A percentile compares a stretch with the other conserved stretches of the same genome.
Evolutionary conservation across 2,797 vertebrate genomes (phyloP).

Genomic region (Dendrocincla tyrannina): DNA sequence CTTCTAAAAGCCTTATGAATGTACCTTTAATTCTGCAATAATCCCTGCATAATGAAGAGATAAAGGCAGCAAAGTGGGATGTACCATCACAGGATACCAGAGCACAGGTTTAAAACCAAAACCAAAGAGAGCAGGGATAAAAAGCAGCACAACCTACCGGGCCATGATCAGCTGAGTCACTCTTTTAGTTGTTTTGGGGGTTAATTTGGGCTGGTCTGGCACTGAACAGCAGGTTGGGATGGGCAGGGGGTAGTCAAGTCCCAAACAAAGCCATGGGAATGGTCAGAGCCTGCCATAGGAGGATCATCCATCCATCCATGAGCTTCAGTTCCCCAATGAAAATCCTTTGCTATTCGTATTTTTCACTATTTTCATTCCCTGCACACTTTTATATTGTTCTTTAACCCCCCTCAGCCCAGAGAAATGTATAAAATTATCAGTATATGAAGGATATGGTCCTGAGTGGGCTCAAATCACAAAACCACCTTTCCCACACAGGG

Average conservation of each 20-base stretch:
- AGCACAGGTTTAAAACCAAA: neutral
- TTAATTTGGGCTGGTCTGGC: neutral
- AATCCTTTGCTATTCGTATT: neutral
- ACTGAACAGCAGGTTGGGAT: fast-evolving
- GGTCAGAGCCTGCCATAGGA: fast-evolving
- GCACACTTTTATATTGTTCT: fast-evolving
- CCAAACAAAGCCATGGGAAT: neutral
- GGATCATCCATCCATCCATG: neutral
- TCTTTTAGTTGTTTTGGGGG: fast-evolving
- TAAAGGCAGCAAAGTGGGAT: neutral
- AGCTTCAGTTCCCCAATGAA: neutral
- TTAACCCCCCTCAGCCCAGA: neutral
- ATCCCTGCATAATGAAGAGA: neutral
- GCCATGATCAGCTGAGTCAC: neutral
- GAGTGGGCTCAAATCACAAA: neutral
- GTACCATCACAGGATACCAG: neutral
- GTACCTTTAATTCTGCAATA: neutral
- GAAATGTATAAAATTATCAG: fast-evolving
- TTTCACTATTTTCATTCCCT: neutral
- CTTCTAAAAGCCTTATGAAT: neutral
- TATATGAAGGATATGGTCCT: fast-evolving
- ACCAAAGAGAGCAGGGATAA: neutral
- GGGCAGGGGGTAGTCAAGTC: fast-evolving
- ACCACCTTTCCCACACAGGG: neutral
- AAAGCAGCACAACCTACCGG: neutral